Evolutionary conservation across 1,140 invertebrate species (phyloP).

Genomic region (Leucophenga varia): DNA sequence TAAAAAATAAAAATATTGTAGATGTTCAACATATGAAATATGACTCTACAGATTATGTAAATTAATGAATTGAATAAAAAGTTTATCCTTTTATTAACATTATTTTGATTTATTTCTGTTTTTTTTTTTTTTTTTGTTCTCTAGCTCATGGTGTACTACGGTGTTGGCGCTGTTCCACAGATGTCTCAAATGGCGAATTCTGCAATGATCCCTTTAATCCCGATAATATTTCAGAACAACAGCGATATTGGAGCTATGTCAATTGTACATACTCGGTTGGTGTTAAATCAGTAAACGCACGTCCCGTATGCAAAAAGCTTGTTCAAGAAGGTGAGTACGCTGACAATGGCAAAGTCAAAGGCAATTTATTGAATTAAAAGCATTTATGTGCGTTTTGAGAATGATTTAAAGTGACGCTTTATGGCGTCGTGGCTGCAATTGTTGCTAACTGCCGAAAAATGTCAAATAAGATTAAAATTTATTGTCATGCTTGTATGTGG

Average conservation of each 20-base stretch:
- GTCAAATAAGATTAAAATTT: conserved; percentile 52
- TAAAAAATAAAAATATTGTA: no score
- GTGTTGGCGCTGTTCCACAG: conserved; percentile 56
- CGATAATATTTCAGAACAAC: conserved; percentile 50
- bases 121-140: conserved; percentile 15
- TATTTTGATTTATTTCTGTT: no score
- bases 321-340: conserved; percentile 56
- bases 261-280: conserved; percentile 51
- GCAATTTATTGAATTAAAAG: no score
- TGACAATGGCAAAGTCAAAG: no score
- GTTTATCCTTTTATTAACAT: no score
- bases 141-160: conserved; percentile 40
- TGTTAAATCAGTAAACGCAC: conserved; percentile 45
- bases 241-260: conserved; percentile 55
- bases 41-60: no score
- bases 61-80: no score
- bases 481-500: no score
- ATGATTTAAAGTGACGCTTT: no score
- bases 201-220: conserved; percentile 55
- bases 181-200: conserved; percentile 54
- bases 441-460: conserved; percentile 36
- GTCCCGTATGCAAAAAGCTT: conserved; percentile 55
- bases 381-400: no score
- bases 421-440: no score
- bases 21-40: no score